Conservation (phyloP, 2,797 vertebrate species). For the Anguilla obscura region DNA sequence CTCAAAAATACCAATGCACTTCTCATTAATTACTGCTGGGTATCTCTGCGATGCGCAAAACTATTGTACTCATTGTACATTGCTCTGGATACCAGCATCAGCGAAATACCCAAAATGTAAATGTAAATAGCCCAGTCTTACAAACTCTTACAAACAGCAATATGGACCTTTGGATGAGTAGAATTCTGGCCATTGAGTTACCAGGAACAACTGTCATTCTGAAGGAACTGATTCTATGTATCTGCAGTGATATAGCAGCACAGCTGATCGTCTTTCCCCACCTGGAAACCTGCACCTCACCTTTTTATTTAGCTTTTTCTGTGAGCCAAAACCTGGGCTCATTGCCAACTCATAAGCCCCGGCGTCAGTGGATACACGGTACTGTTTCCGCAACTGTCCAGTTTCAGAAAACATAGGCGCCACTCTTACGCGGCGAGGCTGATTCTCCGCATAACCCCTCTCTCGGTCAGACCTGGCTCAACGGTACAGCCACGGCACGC, state of each 20-base stretch:
- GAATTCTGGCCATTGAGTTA: neutral
- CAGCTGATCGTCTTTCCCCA: neutral
- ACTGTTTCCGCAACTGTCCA: neutral
- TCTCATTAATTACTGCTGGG: neutral
- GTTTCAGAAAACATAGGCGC: constrained; percentile 44
- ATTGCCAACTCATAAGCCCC: neutral
- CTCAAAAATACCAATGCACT: neutral
- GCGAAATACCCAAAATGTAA: too few species aligned
- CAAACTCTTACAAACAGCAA: neutral
- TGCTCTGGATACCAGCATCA: too few species aligned
- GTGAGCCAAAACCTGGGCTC: neutral
- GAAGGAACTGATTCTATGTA: neutral
- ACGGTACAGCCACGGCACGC: neutral
- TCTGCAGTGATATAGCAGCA: neutral
- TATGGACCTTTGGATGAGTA: neutral
- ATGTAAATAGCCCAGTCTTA: neutral
- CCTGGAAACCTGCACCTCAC: neutral
- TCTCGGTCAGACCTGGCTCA: neutral
- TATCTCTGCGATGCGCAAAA: too few species aligned
- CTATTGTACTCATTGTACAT: too few species aligned
- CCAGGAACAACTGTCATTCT: neutral
- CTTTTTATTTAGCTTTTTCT: neutral
- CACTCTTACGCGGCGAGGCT: constrained; percentile 36
- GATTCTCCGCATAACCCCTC: neutral
- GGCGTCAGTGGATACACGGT: neutral